Conservation (phyloP, 2,797 vertebrate species). For the Halcyon badia region DNA sequence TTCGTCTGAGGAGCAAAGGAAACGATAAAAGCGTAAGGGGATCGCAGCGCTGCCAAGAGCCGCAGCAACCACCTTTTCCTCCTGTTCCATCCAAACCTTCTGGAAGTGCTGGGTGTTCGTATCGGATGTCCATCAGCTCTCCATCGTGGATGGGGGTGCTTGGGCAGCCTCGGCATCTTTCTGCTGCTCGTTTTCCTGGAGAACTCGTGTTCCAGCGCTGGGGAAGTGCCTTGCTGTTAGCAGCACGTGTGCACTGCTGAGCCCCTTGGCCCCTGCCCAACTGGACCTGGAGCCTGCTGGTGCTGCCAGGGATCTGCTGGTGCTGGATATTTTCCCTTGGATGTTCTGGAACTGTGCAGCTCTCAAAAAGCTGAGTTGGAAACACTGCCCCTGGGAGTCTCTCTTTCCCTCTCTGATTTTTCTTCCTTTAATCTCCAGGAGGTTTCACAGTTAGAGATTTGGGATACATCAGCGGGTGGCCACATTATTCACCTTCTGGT, state of each 20-base stretch:
- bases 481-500: neutral
- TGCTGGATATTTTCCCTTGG: neutral
- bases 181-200: neutral
- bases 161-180: neutral
- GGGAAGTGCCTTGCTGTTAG: neutral
- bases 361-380: neutral
- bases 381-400: neutral
- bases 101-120: neutral
- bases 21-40: fast-evolving
- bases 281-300: neutral
- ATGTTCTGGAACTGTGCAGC: neutral
- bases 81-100: neutral
- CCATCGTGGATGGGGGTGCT: fast-evolving
- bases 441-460: neutral
- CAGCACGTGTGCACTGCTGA: neutral
- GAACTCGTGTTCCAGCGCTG: neutral
- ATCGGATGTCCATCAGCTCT: neutral
- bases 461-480: neutral
- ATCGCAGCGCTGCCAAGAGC: fast-evolving
- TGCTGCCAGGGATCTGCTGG: neutral
- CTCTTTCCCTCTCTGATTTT: neutral
- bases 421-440: neutral
- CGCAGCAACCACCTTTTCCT: neutral
- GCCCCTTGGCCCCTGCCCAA: neutral
- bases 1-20: neutral